phyloP scores from a whole-genome alignment of 2,888 invertebrate species.

The Pseudolycoriella hygida region DNA sequence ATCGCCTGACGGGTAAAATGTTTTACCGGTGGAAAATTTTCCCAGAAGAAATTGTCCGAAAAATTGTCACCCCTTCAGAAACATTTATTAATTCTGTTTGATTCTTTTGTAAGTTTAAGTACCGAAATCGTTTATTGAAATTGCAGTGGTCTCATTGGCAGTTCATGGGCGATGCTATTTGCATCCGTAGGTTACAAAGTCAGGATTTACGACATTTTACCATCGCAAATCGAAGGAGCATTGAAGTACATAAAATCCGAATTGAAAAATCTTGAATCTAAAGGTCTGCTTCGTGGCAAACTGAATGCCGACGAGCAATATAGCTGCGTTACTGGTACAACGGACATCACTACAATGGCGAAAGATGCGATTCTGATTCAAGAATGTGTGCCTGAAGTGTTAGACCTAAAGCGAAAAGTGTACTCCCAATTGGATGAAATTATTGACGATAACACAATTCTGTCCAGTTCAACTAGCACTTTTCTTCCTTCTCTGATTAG shows the following conservation, averaged over 20 bases:
- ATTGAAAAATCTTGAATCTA: constrained; percentile 47
- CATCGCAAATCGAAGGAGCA: constrained; percentile 56
- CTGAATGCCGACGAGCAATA: constrained; percentile 59
- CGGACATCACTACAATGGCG: constrained; percentile 48
- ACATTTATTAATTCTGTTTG: too few relatives aligned
- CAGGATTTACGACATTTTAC: constrained; percentile 64
- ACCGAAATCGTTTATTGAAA: constrained; percentile 12
- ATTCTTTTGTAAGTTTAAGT: too few relatives aligned
- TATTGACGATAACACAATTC: constrained; percentile 54
- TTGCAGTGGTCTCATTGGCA: constrained; percentile 80
- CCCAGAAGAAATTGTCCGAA: too few relatives aligned
- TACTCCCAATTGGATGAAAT: constrained; percentile 62
- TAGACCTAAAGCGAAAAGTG: constrained; percentile 68
- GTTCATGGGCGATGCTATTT: constrained; percentile 95
- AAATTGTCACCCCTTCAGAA: too few relatives aligned
- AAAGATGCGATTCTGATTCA: constrained; percentile 67
- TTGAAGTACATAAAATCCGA: constrained; percentile 56
- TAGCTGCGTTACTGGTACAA: constrained; percentile 54
- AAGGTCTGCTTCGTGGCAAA: constrained; percentile 57
- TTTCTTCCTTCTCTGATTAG: constrained; percentile 79
- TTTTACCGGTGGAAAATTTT: too few relatives aligned
- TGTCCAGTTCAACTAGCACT: constrained; percentile 89
- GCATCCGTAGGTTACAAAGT: constrained; percentile 85
- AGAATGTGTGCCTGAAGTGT: constrained; percentile 84
- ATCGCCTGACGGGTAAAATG: too few relatives aligned